Percentiles rank a stretch among this genome's conserved stretches.
Conservation (phyloP, 2,888 invertebrate species). For the Rhagonycha lutea region DNA sequence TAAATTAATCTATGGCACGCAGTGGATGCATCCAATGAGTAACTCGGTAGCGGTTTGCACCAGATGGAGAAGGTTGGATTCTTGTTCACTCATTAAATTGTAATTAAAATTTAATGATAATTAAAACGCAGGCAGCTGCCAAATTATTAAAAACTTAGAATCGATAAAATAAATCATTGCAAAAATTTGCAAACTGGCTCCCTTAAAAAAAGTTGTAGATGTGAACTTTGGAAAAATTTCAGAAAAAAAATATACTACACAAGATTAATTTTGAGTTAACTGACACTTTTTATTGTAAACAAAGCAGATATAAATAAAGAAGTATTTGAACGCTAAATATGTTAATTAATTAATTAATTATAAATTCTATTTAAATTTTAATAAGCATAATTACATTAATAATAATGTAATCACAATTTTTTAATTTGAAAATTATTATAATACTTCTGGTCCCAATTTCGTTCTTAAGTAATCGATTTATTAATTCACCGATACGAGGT, state of each 20-base stretch:
- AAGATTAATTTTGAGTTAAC: neutral
- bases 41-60: neutral
- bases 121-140: too few relatives aligned
- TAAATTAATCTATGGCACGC: neutral
- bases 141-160: too few relatives aligned
- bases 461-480: neutral
- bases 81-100: neutral
- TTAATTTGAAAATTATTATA: neutral
- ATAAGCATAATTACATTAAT: neutral
- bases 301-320: neutral
- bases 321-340: neutral
- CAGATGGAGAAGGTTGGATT: neutral
- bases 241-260: neutral
- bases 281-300: neutral
- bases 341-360: neutral
- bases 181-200: too few relatives aligned
- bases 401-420: neutral
- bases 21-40: neutral
- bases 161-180: too few relatives aligned
- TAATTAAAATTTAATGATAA: neutral
- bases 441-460: neutral
- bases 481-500: neutral
- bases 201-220: too few relatives aligned
- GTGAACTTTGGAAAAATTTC: neutral
- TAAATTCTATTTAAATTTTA: neutral